Conservation (phyloP, 2,888 invertebrate species). For the Melinaea marsaeus region DNA sequence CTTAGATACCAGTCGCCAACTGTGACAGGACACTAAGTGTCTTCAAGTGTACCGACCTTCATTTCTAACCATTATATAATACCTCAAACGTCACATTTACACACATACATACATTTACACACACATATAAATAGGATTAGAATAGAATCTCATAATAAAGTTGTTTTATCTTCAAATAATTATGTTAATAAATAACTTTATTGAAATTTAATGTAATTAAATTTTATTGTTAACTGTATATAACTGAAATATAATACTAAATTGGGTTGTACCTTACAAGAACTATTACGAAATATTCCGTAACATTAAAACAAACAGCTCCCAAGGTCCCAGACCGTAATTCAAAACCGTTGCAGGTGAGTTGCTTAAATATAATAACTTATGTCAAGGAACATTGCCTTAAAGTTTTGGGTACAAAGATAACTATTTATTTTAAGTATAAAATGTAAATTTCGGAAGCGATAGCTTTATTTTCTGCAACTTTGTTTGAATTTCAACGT, state of each 20-base stretch:
- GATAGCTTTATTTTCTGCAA: conserved; percentile 14
- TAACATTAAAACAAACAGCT: not conserved
- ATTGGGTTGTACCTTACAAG: not conserved
- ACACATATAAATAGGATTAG: too few relatives aligned
- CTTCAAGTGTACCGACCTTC: not conserved
- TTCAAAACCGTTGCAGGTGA: conserved; percentile 27
- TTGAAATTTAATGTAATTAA: not conserved
- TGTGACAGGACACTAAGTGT: conserved; percentile 14
- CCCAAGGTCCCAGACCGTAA: conserved; percentile 8
- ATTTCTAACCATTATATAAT: not conserved
- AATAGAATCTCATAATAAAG: too few relatives aligned
- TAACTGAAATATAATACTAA: not conserved
- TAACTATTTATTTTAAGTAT: conserved; percentile 25
- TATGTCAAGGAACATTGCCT: conserved; percentile 26
- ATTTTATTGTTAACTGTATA: not conserved
- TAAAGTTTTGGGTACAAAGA: conserved; percentile 26
- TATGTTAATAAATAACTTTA: not conserved
- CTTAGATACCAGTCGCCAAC: conserved; percentile 16
- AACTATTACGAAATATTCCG: conserved; percentile 1
- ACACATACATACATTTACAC: too few relatives aligned
- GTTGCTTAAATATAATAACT: conserved; percentile 21
- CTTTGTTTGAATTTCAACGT: conserved; percentile 18
- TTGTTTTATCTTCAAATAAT: too few relatives aligned
- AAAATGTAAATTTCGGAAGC: conserved; percentile 9
- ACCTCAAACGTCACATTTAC: too few relatives aligned